These are phyloP conservation scores for Cephus runcator DNA, from an alignment of 2,888 invertebrate genomes.

Conservation along the genomic window DNA sequence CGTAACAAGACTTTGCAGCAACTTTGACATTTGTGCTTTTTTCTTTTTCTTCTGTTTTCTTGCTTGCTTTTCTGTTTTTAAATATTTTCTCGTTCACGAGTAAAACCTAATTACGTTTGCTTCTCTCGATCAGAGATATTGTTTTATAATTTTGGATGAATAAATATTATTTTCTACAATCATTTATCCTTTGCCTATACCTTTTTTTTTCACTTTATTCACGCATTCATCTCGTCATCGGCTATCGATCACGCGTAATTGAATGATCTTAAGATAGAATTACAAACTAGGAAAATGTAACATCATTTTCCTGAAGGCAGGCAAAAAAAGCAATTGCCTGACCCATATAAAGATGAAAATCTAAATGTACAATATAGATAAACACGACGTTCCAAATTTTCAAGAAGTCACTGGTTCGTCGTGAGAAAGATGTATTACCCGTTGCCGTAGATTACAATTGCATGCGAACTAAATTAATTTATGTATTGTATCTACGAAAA, in stretches of 20 bases:
- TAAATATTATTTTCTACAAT: not conserved
- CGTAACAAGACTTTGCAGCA: not conserved
- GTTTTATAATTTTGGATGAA: not conserved
- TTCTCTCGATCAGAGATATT: not conserved
- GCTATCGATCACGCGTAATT: not conserved
- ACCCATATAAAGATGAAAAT: not conserved
- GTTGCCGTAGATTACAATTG: constrained; percentile 46
- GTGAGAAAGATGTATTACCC: constrained; percentile 20
- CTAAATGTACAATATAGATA: not conserved
- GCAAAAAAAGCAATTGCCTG: not conserved
- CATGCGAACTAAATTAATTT: constrained; percentile 53
- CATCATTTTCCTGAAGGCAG: not conserved
- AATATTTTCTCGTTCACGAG: not conserved
- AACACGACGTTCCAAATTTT: not conserved
- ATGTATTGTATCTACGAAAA: constrained; percentile 49
- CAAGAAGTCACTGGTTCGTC: not conserved
- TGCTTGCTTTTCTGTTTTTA: not conserved
- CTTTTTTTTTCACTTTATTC: not conserved
- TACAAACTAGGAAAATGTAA: not conserved
- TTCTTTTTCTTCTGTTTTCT: not conserved
- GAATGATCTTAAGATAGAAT: not conserved
- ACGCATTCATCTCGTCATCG: not conserved
- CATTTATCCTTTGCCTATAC: not conserved
- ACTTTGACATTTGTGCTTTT: not conserved
- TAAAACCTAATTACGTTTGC: not conserved